Evolutionary conservation across 2,113 vertebrate genomes (phyloP), one percentile per base, ranked within the genome.

Genomic region (Irena cyanogastra): DNA sequence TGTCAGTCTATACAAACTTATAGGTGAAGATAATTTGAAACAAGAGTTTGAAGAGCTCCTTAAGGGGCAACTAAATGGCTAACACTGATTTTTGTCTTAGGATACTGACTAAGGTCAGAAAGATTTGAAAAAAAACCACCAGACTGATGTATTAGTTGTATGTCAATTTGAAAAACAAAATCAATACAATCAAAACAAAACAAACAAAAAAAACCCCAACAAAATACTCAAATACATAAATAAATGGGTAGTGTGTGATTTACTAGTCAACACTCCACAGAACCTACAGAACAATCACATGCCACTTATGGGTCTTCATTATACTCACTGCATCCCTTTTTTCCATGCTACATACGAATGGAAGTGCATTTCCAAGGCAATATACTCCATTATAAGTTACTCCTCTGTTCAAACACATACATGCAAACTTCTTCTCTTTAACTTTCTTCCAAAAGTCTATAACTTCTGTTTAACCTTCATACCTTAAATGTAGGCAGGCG

Each of bases 401-500:
- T 75, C 37, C 49, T 61, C 44, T 28, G 7, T 50, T 68, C 35
- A 75, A 23, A 47, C 22, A 31, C 1, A 63, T 2, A 44, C 6
- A 64, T 37, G 13, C 27, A 56, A 87, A 68, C 77, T 71, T 31
- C 24, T 60, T 72, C n/a, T 61, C 65, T 64, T 47, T 26, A 24
- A 64, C 20, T 53, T 64, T 44, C 49, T 64, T 44, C 49, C 23
- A n/a, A 30, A 35, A 53, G 26, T 33, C 23, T 50, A 4, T 53
- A 65, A 44, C 20, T 65, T 65, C 50, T 83, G 6, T 59, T 59
- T 26, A 52, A 39, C 33, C 30, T 35, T 35, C 96, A 66, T 96
- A 99, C 99, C 98, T 99, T 99, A 95, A 99, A 99, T 1, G 99
- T 99, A 63, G 99, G 99, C 42, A 99, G 97, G 63, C 98, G 98